phyloP scores from a whole-genome alignment of 2,797 vertebrate species.

The Leptoclinus maculatus region DNA sequence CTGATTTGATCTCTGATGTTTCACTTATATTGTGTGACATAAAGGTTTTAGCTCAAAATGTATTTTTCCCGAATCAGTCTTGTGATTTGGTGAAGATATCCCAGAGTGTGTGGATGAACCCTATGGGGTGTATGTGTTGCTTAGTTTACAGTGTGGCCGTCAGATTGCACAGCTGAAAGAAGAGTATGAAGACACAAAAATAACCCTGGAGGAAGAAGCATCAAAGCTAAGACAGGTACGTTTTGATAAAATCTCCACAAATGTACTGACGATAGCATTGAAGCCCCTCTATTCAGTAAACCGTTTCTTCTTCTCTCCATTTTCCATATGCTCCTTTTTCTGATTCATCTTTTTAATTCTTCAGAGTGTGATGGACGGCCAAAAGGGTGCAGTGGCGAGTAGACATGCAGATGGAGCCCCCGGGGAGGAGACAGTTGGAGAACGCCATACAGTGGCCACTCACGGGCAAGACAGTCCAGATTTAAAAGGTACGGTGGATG shows the following conservation, averaged over 20 bases:
- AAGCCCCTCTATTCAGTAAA: neutral
- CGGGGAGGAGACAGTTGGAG: constrained; percentile 56
- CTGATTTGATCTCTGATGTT: neutral
- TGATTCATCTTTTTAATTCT: constrained; percentile 12
- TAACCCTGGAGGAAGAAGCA: constrained; percentile 80
- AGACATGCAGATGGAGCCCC: constrained; percentile 42
- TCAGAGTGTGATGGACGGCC: constrained; percentile 67
- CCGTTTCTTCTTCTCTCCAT: neutral
- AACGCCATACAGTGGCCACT: constrained; percentile 79
- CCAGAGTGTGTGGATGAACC: constrained; percentile 1
- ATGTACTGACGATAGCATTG: neutral
- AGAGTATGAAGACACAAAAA: constrained; percentile 93
- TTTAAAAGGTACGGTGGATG: constrained; percentile 77
- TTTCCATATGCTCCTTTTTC: neutral
- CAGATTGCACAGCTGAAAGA: constrained; percentile 94
- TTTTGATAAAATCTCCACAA: neutral
- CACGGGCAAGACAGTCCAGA: constrained; percentile 62
- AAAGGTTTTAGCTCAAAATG: neutral
- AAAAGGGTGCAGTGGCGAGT: constrained; percentile 47
- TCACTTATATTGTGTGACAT: neutral
- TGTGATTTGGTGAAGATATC: neutral
- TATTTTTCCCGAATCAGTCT: neutral
- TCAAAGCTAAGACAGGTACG: constrained; percentile 80
- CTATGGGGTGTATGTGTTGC: constrained; percentile 16
- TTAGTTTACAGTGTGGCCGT: constrained; percentile 95